phyloP scores from a whole-genome alignment of 2,797 vertebrate genomes.

The Eulemur mongoz region DNA sequence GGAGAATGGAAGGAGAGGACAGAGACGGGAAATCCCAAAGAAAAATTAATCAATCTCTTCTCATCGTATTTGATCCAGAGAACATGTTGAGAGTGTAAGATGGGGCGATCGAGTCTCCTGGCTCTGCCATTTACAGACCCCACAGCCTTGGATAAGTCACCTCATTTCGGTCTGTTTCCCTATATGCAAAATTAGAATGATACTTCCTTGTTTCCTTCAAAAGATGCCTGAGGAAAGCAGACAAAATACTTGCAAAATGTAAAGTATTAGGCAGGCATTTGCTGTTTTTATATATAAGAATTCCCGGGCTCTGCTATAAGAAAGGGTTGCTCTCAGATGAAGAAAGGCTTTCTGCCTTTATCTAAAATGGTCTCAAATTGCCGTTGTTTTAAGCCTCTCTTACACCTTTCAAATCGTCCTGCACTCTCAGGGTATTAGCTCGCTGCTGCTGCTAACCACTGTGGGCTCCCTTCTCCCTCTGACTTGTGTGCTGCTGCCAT shows the following conservation, averaged over 20 bases:
- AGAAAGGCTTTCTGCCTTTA: neutral
- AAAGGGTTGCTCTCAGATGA: neutral
- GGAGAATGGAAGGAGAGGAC: neutral
- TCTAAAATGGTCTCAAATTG: neutral
- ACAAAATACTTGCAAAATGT: neutral
- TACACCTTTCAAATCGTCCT: neutral
- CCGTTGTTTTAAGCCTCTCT: neutral
- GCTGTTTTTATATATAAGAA: neutral
- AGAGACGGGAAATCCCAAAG: neutral
- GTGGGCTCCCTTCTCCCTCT: neutral
- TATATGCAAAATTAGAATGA: neutral
- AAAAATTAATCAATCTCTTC: neutral
- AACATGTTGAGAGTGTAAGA: too few relatives aligned
- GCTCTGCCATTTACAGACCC: neutral
- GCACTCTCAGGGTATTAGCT: neutral
- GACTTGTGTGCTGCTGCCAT: too few relatives aligned
- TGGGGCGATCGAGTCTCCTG: fast-evolving
- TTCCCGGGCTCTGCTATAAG: neutral
- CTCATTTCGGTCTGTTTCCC: neutral
- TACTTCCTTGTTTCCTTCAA: neutral
- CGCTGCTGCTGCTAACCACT: neutral
- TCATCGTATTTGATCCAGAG: neutral
- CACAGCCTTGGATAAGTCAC: neutral
- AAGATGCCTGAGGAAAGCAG: neutral
- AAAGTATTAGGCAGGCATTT: neutral